These are phyloP conservation scores for Microtus ochrogaster DNA, from an alignment of 2,113 vertebrate genomes.

Conservation along the genomic window DNA sequence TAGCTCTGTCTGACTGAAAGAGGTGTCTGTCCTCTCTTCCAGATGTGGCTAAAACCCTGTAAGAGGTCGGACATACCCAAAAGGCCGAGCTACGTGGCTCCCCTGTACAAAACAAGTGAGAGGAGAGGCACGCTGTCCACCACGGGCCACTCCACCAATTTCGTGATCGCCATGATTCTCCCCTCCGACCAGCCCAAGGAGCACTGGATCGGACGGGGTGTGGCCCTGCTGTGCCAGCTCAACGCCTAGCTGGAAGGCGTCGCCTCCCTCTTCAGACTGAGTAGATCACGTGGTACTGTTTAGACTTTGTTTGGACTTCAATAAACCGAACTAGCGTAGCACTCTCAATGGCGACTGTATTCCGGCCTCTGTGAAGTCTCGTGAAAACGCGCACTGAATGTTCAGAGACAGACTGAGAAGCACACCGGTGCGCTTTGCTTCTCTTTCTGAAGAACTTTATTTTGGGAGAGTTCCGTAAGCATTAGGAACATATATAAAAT, in stretches of 20 bases:
- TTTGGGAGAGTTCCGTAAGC: slow-evolving; percentile 86
- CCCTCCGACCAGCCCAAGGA: slow-evolving; percentile 86
- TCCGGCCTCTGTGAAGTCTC: background rate
- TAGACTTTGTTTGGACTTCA: background rate
- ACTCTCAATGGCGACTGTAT: slow-evolving; percentile 28
- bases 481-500: slow-evolving; percentile 89
- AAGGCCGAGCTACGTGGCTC: slow-evolving; percentile 88
- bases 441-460: slow-evolving; percentile 86
- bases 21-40: slow-evolving; percentile 30
- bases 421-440: slow-evolving; percentile 60
- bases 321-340: background rate
- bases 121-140: slow-evolving; percentile 92
- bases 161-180: slow-evolving; percentile 91
- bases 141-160: slow-evolving; percentile 94
- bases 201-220: slow-evolving; percentile 92
- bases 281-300: background rate
- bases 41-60: slow-evolving; percentile 94
- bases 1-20: background rate
- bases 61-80: slow-evolving; percentile 88
- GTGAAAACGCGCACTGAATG: background rate
- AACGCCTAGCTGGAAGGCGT: slow-evolving; percentile 80
- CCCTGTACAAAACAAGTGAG: slow-evolving; percentile 94
- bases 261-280: background rate
- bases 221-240: slow-evolving; percentile 92
- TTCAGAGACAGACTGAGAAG: slow-evolving; percentile 63